Evolutionary conservation across 2,797 vertebrate species (phyloP).

Genomic region (Ambastaia sidthimunki): DNA sequence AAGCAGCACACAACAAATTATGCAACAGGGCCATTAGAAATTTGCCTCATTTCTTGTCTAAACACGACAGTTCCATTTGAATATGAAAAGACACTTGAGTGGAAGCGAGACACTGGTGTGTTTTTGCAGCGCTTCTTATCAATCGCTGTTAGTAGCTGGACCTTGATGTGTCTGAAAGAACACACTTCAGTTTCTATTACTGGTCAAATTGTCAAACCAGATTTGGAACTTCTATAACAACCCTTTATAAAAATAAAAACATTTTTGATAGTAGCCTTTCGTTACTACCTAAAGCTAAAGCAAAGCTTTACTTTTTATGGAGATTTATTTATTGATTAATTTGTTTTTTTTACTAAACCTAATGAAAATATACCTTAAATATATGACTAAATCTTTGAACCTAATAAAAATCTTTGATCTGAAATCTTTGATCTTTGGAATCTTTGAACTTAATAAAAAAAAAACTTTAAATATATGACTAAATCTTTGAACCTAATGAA

Average conservation of each 20-base stretch:
- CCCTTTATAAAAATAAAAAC: background rate
- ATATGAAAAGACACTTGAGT: slow-evolving; percentile 55
- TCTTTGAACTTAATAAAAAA: too few species aligned
- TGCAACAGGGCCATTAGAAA: slow-evolving; percentile 45
- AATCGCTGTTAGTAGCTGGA: slow-evolving; percentile 39
- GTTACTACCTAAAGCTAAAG: background rate
- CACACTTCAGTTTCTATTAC: slow-evolving; percentile 44
- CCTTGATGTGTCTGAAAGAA: slow-evolving; percentile 59
- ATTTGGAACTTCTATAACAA: slow-evolving; percentile 20
- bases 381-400: too few species aligned
- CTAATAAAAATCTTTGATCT: too few species aligned
- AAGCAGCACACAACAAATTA: slow-evolving; percentile 46
- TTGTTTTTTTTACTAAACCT: too few species aligned
- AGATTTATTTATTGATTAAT: too few species aligned
- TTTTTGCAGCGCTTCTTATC: slow-evolving; percentile 37
- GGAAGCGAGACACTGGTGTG: slow-evolving; percentile 12
- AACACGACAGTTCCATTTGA: slow-evolving; percentile 49
- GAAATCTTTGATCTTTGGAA: too few species aligned
- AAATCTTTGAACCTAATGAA: too few species aligned
- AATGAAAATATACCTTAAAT: too few species aligned
- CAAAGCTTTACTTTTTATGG: too few species aligned
- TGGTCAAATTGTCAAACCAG: slow-evolving; percentile 31
- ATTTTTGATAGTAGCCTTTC: background rate
- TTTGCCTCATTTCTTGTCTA: slow-evolving; percentile 51
- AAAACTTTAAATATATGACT: too few species aligned